A percentile compares a stretch with the other conserved stretches of the same genome.
These are phyloP conservation scores for Nannobrachium achirus DNA, from an alignment of 2,113 vertebrate genomes.

Conservation along the genomic window DNA sequence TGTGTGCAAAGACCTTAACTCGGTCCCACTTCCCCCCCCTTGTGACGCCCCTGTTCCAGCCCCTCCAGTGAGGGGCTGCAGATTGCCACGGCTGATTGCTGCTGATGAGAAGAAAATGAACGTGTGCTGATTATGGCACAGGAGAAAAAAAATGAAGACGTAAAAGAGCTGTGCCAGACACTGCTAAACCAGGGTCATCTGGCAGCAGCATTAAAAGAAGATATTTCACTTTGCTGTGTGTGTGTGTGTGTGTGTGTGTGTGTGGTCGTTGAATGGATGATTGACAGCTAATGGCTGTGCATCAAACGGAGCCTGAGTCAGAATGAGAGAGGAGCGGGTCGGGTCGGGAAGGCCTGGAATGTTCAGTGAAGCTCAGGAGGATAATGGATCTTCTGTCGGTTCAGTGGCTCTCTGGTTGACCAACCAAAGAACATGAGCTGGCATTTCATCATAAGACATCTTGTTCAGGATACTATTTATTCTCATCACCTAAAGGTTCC, in stretches of 20 bases:
- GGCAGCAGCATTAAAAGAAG: conserved; percentile 16
- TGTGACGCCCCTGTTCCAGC: too few relatives aligned
- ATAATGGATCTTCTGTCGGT: conserved; percentile 56
- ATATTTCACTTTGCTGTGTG: conserved; percentile 7
- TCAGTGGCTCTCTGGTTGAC: conserved; percentile 61
- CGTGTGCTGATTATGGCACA: conserved; percentile 34
- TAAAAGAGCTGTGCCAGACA: too few relatives aligned
- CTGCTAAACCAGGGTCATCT: conserved; percentile 32
- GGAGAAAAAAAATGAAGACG: too few relatives aligned
- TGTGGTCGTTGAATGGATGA: neutral
- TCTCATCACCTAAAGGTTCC: conserved; percentile 4
- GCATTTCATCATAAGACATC: conserved; percentile 38
- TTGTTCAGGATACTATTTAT: conserved; percentile 32
- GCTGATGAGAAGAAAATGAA: conserved; percentile 49
- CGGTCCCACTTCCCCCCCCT: too few relatives aligned
- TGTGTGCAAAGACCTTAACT: too few relatives aligned
- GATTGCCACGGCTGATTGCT: conserved; percentile 42
- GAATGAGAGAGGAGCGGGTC: conserved; percentile 13
- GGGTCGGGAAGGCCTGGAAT: conserved; percentile 32
- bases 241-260: neutral
- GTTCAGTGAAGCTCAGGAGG: conserved; percentile 38
- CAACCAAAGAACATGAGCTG: conserved; percentile 43
- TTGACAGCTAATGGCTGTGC: conserved; percentile 19
- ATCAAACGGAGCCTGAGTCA: conserved; percentile 11
- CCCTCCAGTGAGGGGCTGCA: conserved; percentile 10